A percentile compares a stretch with the other conserved stretches of the same genome.
Evolutionary conservation across 2,113 vertebrate species (phyloP).

Genomic region (Tringa solitaria): DNA sequence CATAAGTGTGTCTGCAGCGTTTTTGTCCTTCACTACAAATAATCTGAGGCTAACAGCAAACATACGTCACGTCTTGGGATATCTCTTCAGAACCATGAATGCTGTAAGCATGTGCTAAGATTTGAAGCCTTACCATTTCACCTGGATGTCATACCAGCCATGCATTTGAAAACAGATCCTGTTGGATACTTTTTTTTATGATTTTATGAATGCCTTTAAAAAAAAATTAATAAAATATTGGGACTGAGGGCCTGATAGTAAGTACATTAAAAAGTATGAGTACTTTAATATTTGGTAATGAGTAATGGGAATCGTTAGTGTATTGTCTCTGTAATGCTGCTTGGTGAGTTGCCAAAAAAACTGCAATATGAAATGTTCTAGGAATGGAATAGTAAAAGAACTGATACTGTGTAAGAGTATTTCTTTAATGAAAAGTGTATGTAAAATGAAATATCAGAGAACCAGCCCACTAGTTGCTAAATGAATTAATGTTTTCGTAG

Average conservation of each 20-base stretch:
- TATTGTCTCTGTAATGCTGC: background rate
- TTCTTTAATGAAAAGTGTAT: background rate
- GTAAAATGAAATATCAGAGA: background rate
- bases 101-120: background rate
- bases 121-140: background rate
- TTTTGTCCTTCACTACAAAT: background rate
- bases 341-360: background rate
- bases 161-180: background rate
- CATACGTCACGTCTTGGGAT: background rate
- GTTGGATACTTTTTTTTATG: background rate
- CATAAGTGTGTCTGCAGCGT: background rate
- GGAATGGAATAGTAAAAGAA: background rate
- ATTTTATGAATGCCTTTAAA: background rate
- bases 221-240: background rate
- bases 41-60: background rate
- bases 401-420: accelerated
- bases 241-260: background rate
- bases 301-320: background rate
- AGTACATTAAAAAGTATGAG: background rate
- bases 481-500: background rate
- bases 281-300: background rate
- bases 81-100: background rate
- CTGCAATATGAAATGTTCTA: background rate
- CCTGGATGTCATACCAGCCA: background rate
- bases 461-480: background rate